These are phyloP conservation scores for Myiotriccus ornatus DNA, from an alignment of 2,797 vertebrate species.

Conservation along the genomic window DNA sequence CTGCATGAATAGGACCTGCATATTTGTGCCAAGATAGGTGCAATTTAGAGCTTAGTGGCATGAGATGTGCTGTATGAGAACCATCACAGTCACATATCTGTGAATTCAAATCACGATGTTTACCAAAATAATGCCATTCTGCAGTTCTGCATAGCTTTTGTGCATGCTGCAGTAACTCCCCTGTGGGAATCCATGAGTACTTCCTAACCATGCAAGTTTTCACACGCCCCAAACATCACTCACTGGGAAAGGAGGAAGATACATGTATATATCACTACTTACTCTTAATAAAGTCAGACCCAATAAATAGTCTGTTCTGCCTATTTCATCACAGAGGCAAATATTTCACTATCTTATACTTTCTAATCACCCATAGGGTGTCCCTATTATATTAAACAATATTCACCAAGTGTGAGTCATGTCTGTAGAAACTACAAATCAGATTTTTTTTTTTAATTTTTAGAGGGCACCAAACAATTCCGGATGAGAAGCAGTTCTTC, in stretches of 20 bases:
- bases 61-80: neutral
- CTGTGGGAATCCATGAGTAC: neutral
- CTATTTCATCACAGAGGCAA: neutral
- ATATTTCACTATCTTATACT: neutral
- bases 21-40: neutral
- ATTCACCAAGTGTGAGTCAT: neutral
- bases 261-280: neutral
- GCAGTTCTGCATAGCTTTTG: neutral
- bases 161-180: neutral
- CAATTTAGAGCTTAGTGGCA: neutral
- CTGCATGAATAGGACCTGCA: accelerated
- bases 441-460: neutral
- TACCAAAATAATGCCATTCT: neutral
- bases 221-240: accelerated
- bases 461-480: neutral
- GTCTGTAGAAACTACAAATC: neutral
- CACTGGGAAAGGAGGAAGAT: neutral
- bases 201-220: neutral
- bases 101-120: neutral
- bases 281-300: neutral
- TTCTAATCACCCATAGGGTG: neutral
- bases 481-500: neutral
- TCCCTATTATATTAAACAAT: neutral
- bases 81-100: accelerated
- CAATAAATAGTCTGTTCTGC: neutral